Evolutionary conservation across 1,140 invertebrate species (phyloP).

Genomic region (Sitophilus oryzae): DNA sequence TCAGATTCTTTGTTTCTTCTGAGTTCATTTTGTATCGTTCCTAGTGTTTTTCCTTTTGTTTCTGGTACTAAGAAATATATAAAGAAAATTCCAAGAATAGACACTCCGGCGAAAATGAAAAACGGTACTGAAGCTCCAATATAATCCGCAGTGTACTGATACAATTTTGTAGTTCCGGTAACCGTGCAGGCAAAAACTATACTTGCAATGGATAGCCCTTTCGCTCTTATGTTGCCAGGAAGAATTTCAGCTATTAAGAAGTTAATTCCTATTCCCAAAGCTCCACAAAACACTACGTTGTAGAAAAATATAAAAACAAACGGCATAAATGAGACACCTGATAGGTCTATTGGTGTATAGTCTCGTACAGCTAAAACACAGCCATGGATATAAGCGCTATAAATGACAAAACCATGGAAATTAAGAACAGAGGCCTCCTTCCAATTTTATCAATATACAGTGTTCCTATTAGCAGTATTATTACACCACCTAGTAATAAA

Average conservation of each 20-base stretch:
- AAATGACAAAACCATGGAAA: not conserved
- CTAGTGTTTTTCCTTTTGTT: not conserved
- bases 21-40: not conserved
- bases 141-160: not conserved
- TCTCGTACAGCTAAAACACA: not conserved
- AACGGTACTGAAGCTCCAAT: not conserved
- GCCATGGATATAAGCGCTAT: not conserved
- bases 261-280: not conserved
- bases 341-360: not conserved
- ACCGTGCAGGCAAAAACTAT: not conserved
- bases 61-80: not conserved
- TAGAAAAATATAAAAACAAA: not conserved
- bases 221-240: not conserved
- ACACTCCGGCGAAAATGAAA: not conserved
- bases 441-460: not conserved
- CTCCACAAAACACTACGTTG: not conserved
- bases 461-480: not conserved
- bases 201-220: not conserved
- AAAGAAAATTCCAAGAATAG: not conserved
- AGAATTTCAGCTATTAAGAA: not conserved
- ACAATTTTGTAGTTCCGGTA: not conserved
- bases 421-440: not conserved
- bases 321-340: not conserved
- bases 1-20: no score
- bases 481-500: not conserved